These are phyloP conservation scores for Redunca redunca DNA, from an alignment of 2,113 vertebrate species.

Conservation along the genomic window DNA sequence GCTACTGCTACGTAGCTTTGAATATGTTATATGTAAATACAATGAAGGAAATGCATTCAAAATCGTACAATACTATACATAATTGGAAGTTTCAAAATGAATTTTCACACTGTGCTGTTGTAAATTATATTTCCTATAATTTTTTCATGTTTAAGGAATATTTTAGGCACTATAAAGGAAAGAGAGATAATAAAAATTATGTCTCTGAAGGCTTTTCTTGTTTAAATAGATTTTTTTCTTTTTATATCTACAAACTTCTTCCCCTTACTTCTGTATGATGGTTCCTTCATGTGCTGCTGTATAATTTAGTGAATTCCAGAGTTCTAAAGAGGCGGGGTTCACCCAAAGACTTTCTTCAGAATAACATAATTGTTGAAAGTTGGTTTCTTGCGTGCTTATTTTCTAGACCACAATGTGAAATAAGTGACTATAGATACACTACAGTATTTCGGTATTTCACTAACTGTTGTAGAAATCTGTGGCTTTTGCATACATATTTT, in stretches of 20 bases:
- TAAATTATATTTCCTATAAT: background rate
- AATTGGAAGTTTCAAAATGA: background rate
- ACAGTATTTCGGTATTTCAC: background rate
- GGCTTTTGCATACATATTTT: background rate
- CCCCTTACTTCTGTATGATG: background rate
- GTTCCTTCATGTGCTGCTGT: background rate
- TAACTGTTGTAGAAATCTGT: background rate
- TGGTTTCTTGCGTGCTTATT: background rate
- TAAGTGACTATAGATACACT: background rate
- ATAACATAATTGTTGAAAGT: background rate
- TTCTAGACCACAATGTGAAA: background rate
- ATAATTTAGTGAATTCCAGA: background rate
- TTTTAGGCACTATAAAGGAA: background rate
- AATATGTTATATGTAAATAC: background rate
- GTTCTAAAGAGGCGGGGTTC: background rate
- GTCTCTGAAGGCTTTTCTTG: background rate
- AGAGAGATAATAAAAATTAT: background rate
- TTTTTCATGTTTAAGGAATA: background rate
- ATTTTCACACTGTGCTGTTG: background rate
- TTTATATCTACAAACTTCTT: background rate
- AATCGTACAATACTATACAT: background rate
- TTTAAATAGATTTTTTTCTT: conserved; percentile 5
- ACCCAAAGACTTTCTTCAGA: background rate
- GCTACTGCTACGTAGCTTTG: background rate
- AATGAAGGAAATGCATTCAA: background rate